Evolutionary conservation across 1,140 invertebrate genomes (phyloP), one percentile per base, ranked within the genome.

Genomic region (Diploscapter pachys): DNA sequence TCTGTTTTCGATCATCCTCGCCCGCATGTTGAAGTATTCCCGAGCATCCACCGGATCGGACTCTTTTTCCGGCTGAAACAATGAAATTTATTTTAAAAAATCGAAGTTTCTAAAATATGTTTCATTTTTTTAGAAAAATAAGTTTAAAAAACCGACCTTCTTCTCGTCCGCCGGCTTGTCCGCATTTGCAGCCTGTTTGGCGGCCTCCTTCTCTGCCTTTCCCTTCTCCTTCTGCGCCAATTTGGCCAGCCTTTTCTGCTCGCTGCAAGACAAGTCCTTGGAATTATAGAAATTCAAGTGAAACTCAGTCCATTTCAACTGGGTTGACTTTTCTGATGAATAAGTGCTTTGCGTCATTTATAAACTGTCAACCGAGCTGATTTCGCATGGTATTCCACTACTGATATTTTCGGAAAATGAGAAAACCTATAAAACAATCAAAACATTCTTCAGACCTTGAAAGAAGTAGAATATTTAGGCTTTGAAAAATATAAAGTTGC

Each of bases 11-110:
- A 85, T 85, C 84, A 85, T 85, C 5, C 75, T 50, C 48, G 81
- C 80, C 13, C 83, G 79, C 78, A 81, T 78, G 68, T 84, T 83
- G 61, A 79, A 85, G 71, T 85, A 85, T 50, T 85, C 84, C 49
- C 74, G 70, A 9, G 84, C 80, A 72, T 86, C 81, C 2, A 81
- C 83, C 5, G 83, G 84, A 73, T 84, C 83, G 5, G 72, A 74
- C 31, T 77, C 75, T 8, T 79, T 73, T 5, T 31, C 31, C 31
- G 31, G 11, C 5, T 48, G 13, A n/a, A 48, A 51, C 63, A 65
- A 11, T 48, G 31, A 48, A 65, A 8, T 11, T 49, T 11, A 65
- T 48, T 65, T 8, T 9, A 2, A 11, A 9, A 8, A 64, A 64
- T 50, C 63, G n/a, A 59, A 59, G n/a, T 9, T 59, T n/a, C 9